These are phyloP conservation scores for Hypomecis punctinalis DNA, from an alignment of 2,888 invertebrate genomes.

Conservation along the genomic window DNA sequence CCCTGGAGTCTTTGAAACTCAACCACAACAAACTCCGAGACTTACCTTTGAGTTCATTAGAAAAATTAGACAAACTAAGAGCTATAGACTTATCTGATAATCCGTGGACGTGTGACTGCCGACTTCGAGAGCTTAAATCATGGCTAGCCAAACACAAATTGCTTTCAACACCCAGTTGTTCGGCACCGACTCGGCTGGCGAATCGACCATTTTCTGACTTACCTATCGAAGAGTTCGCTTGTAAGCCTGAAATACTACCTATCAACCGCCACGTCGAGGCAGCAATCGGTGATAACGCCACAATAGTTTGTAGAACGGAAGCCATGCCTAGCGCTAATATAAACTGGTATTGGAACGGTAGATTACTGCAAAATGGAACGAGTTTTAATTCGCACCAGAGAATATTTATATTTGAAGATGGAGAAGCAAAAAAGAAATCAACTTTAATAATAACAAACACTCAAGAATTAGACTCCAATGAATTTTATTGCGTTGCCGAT, in stretches of 20 bases:
- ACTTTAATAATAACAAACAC: slow-evolving; percentile 92
- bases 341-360: slow-evolving; percentile 95
- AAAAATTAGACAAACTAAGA: slow-evolving; percentile 89
- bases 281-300: slow-evolving; percentile 93
- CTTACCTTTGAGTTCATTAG: slow-evolving; percentile 89
- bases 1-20: slow-evolving; percentile 91
- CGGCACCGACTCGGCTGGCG: slow-evolving; percentile 88
- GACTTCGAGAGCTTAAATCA: slow-evolving; percentile 91
- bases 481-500: slow-evolving; percentile 95
- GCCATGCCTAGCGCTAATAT: slow-evolving; percentile 92
- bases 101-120: slow-evolving; percentile 95
- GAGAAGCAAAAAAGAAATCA: slow-evolving; percentile 90
- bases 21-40: slow-evolving; percentile 92
- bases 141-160: slow-evolving; percentile 92
- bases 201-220: slow-evolving; percentile 91
- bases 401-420: slow-evolving; percentile 90
- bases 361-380: slow-evolving; percentile 90
- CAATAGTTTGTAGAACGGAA: slow-evolving; percentile 92
- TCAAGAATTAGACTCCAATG: slow-evolving; percentile 92
- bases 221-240: slow-evolving; percentile 93
- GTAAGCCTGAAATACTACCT: slow-evolving; percentile 92
- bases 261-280: slow-evolving; percentile 91
- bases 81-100: slow-evolving; percentile 94
- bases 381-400: slow-evolving; percentile 92
- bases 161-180: slow-evolving; percentile 91